Evolutionary conservation across 53 echinoderm and acorn worm species (phyloP).

Genomic region (Zoroaster sp.): DNA sequence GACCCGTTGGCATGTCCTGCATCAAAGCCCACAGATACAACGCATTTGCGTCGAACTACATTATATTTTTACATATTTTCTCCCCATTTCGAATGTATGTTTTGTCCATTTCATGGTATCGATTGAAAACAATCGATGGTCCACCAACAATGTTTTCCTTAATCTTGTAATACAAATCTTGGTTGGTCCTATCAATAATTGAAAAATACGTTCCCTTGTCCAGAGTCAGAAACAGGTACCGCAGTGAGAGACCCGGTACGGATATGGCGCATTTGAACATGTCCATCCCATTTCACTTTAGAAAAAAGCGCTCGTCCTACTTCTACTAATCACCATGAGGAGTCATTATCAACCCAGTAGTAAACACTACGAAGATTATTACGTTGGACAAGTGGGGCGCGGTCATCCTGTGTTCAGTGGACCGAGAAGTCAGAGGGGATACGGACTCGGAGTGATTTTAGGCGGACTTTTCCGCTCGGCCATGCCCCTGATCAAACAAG

Average conservation of each 20-base stretch:
- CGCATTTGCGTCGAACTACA: conserved; percentile 69
- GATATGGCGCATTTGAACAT: conserved; percentile 53
- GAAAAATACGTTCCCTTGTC: background rate
- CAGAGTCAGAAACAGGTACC: conserved; percentile 37
- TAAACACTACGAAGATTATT: conserved; percentile 42
- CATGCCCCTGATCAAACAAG: conserved; percentile 51
- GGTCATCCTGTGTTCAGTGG: conserved; percentile 53
- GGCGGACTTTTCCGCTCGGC: conserved; percentile 26
- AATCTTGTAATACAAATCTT: conserved; percentile 53
- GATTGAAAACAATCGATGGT: conserved; percentile 64
- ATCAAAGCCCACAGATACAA: conserved; percentile 71
- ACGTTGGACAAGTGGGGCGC: background rate
- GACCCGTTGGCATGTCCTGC: conserved; percentile 63
- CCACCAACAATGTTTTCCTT: conserved; percentile 64
- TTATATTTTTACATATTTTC: conserved; percentile 32
- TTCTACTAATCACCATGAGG: background rate
- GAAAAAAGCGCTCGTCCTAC: conserved; percentile 40
- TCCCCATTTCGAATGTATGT: conserved; percentile 32
- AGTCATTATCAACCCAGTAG: background rate
- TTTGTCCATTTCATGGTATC: conserved; percentile 58
- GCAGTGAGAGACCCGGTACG: conserved; percentile 26
- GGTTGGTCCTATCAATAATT: background rate
- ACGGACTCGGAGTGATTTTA: conserved; percentile 38
- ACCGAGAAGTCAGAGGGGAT: conserved; percentile 15
- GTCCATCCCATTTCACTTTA: conserved; percentile 71